phyloP scores from a whole-genome alignment of 2,888 invertebrate species.

The Synanthedon formicaeformis region DNA sequence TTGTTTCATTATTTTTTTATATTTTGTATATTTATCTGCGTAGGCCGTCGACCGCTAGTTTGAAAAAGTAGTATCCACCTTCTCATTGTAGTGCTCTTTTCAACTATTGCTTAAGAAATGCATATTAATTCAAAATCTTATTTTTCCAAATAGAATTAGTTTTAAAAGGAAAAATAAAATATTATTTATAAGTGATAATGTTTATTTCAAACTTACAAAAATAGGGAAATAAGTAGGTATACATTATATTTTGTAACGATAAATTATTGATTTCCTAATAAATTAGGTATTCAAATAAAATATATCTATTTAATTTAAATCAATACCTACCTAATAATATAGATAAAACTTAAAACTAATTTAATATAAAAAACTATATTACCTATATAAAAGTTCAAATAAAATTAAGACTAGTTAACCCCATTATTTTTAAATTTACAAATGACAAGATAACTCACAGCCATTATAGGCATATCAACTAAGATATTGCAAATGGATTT shows the following conservation, averaged over 20 bases:
- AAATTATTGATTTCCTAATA: background rate
- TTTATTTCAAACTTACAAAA: background rate
- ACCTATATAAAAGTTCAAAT: background rate
- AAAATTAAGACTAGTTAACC: background rate
- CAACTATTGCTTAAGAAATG: too few relatives aligned
- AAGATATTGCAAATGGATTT: too few relatives aligned
- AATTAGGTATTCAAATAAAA: background rate
- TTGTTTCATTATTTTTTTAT: too few relatives aligned
- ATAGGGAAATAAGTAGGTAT: background rate
- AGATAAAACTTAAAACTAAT: background rate
- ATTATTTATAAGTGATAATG: background rate
- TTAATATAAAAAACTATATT: background rate
- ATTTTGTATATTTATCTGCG: too few relatives aligned
- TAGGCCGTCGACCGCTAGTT: too few relatives aligned
- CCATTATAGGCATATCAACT: conserved; percentile 12
- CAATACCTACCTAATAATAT: background rate
- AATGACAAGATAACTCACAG: conserved; percentile 14
- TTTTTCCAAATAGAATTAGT: too few relatives aligned
- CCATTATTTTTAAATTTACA: background rate
- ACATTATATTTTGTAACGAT: too few relatives aligned
- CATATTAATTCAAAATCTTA: too few relatives aligned
- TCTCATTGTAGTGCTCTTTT: too few relatives aligned
- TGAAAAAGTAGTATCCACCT: too few relatives aligned
- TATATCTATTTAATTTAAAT: background rate
- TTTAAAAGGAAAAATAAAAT: too few relatives aligned